Evolutionary conservation across 2,113 vertebrate species (phyloP).

Genomic region (Gopherus flavomarginatus): DNA sequence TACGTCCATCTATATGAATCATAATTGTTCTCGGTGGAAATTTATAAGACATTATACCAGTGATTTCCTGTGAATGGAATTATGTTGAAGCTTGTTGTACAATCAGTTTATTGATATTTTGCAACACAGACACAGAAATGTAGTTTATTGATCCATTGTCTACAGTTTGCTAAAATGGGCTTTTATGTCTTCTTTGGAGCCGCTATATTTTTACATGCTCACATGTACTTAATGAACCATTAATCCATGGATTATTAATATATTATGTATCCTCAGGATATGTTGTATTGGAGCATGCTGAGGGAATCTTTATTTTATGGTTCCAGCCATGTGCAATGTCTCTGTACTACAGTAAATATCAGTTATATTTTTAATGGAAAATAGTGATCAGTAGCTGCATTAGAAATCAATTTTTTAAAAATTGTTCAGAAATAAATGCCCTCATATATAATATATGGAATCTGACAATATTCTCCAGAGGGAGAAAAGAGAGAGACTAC

Average conservation of each 20-base stretch:
- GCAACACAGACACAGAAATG: neutral
- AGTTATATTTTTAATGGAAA: rapidly evolving
- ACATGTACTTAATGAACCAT: neutral
- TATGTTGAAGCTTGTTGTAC: neutral
- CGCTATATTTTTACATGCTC: neutral
- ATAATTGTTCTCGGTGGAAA: slow-evolving; percentile 4
- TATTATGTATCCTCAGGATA: neutral
- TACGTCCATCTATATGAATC: neutral
- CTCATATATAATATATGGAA: neutral
- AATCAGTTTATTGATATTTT: neutral
- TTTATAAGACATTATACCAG: neutral
- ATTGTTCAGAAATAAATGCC: neutral
- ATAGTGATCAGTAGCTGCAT: neutral
- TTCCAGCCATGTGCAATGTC: neutral
- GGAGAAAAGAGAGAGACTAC: neutral
- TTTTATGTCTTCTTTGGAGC: neutral
- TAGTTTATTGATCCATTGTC: neutral
- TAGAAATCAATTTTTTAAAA: neutral
- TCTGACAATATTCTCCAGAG: neutral
- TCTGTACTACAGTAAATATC: neutral
- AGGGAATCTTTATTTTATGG: neutral
- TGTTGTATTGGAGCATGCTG: neutral
- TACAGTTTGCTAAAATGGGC: neutral
- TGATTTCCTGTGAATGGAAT: neutral
- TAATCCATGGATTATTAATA: neutral